These are phyloP conservation scores for Rhopilema esculentum DNA, from an alignment of 30 jellyfish, hydroid and myxozoan genomes.

Conservation along the genomic window DNA sequence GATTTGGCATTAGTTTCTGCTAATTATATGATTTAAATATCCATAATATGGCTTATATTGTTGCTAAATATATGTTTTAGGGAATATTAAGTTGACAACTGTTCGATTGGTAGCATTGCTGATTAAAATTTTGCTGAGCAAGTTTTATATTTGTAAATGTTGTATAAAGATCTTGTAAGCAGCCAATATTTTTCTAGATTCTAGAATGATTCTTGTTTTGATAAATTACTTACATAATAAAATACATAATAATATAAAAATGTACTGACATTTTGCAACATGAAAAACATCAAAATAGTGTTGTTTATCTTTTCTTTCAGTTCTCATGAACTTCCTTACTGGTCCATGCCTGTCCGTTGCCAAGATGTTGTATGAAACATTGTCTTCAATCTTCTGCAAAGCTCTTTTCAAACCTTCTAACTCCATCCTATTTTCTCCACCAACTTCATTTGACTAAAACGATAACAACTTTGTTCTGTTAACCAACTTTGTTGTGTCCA, in stretches of 20 bases:
- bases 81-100: background rate
- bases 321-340: conserved; percentile 16
- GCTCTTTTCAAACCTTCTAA: conserved; percentile 28
- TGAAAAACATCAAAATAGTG: conserved; percentile 16
- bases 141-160: background rate
- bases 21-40: background rate
- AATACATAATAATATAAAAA: background rate
- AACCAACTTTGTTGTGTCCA: background rate
- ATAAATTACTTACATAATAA: background rate
- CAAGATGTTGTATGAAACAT: background rate
- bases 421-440: conserved; percentile 43
- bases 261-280: conserved; percentile 17
- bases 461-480: background rate
- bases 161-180: background rate
- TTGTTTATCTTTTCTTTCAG: conserved; percentile 3
- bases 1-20: background rate
- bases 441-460: conserved; percentile 43
- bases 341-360: conserved; percentile 21
- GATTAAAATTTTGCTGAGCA: background rate
- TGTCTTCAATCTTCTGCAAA: background rate
- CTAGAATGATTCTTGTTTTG: background rate
- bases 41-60: background rate
- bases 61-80: background rate
- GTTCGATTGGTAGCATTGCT: background rate
- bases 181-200: background rate